Evolutionary conservation across 1,140 invertebrate species (phyloP).

Genomic region (Macrobrachium nipponense): DNA sequence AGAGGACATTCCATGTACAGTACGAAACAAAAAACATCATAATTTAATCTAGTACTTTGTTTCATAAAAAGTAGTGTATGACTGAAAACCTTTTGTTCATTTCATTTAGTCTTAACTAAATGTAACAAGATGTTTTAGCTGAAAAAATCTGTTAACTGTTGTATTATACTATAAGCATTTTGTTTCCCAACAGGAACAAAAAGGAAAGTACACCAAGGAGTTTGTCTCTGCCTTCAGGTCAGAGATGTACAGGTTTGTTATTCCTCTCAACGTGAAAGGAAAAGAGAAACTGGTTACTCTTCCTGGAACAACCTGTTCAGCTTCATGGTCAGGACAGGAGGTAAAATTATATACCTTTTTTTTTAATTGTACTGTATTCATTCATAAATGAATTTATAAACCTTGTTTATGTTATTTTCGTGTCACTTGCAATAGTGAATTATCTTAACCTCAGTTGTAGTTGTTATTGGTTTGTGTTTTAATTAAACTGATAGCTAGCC

Average conservation of each 20-base stretch:
- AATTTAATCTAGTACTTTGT: no score
- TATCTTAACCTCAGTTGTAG: no score
- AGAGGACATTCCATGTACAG: no score
- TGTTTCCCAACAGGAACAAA: slow-evolving; percentile 28
- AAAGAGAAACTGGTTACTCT: slow-evolving; percentile 52
- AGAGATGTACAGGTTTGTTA: slow-evolving; percentile 38
- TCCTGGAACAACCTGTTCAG: slow-evolving; percentile 37
- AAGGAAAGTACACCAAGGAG: slow-evolving; percentile 43
- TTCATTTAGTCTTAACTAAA: no score
- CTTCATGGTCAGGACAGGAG: slow-evolving; percentile 48
- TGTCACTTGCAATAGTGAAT: not conserved
- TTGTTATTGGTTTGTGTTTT: no score
- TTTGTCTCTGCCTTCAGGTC: slow-evolving; percentile 34
- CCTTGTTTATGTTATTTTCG: not conserved
- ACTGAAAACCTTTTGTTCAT: no score
- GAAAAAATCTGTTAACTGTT: no score
- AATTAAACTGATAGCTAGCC: no score
- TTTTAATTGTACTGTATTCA: not conserved
- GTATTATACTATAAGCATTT: not conserved
- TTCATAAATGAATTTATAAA: not conserved
- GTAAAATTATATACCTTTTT: not conserved
- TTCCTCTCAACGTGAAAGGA: slow-evolving; percentile 41
- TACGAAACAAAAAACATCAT: no score
- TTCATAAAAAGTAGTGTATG: no score
- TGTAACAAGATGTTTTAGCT: no score